Evolutionary conservation across 2,888 invertebrate genomes (phyloP), one percentile per base, ranked within the genome.

Genomic region (Ophion obscuratus): DNA sequence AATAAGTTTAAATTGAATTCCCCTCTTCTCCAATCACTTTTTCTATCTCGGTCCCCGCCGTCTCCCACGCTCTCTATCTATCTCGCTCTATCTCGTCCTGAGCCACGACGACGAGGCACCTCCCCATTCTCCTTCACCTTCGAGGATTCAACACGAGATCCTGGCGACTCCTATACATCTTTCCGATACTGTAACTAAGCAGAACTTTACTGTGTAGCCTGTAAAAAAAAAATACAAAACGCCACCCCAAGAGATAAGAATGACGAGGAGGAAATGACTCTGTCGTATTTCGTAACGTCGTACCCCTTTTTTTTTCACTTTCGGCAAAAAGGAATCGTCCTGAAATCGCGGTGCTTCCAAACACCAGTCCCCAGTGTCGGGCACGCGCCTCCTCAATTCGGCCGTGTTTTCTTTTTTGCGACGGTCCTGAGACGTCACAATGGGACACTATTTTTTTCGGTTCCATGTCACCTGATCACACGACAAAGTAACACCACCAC

Each of bases 1-100:
- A 93, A 93, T 93, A 93, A 93, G 92, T 91, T 92, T 91, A 91
- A 93, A 93, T 93, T 92, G 93, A 93, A 93, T 93, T 93, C 91
- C 91, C 88, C 88, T 89, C 85, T 87, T 89, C 87, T 88, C 84
- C 86, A 73, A 84, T 86, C 76, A 59, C 61, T 47, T 47, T 76
- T 68, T 79, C 27, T 74, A 77, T 78, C 70, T 61, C 75, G 68
- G 67, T 75, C 44, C 68, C 62, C 27, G 20, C 31, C 75, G 59
- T 85, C 83, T 47, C 81, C 79, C 85, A 40, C 31, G 17, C 62
- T 59, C 53, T 76, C 73, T 75, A n/a, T 57, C 61, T 66, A 53
- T 71, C 68, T 80, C 62, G 62, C 67, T 53, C 53, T 9, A 17
- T 66, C 57, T 27, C 20, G 59, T 44, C 31, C 67, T 47, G 68